Percentiles rank a stretch among this genome's conserved stretches.
phyloP scores from a whole-genome alignment of 2,113 vertebrate genomes.

The Piliocolobus tephrosceles region DNA sequence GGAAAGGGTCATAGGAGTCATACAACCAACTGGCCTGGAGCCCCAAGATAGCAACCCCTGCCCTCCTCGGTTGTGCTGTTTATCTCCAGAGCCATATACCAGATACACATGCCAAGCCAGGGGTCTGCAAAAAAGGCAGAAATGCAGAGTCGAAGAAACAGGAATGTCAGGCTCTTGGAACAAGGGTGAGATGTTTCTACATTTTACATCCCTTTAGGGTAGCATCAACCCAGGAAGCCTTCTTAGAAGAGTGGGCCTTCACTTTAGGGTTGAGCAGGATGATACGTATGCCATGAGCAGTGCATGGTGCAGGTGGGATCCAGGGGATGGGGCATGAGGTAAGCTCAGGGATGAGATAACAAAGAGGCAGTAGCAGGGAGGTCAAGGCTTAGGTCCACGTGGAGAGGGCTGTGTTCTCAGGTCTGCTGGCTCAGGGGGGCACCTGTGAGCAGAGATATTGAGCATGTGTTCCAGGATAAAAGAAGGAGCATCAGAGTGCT shows the following conservation, averaged over 20 bases:
- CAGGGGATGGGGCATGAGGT: not conserved
- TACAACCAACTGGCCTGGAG: not conserved
- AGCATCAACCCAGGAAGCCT: not conserved
- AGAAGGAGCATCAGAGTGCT: not conserved
- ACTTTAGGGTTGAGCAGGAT: not conserved
- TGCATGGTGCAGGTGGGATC: too few relatives aligned
- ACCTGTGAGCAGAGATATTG: not conserved
- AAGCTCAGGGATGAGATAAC: not conserved
- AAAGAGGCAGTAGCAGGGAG: not conserved
- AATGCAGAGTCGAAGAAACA: not conserved
- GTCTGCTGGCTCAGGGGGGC: not conserved
- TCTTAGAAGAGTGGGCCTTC: not conserved
- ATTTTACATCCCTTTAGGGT: not conserved
- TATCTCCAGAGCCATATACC: not conserved
- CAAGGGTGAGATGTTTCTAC: not conserved
- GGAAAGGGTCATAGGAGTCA: not conserved
- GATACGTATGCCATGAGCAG: not conserved
- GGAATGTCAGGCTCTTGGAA: not conserved
- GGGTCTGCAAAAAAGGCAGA: not conserved
- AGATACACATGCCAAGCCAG: not conserved
- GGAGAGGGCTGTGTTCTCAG: not conserved
- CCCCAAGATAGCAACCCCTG: not conserved
- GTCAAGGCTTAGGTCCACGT: too few relatives aligned
- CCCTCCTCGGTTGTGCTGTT: not conserved
- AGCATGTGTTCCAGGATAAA: not conserved